Percentiles rank a stretch among this genome's conserved stretches.
Evolutionary conservation across 2,888 invertebrate genomes (phyloP).

Genomic region (Mesochorus sp.): DNA sequence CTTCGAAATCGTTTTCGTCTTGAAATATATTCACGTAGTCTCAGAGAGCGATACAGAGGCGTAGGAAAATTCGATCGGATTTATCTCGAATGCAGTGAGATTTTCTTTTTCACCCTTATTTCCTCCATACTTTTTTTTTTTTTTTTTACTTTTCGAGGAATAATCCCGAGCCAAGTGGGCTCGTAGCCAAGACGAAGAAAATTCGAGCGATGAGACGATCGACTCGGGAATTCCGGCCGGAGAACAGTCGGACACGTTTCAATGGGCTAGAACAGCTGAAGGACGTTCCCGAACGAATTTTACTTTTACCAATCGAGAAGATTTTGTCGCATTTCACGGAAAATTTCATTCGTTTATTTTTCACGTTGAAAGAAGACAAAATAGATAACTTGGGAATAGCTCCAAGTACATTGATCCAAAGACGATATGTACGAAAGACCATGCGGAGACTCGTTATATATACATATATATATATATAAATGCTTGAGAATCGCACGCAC

Average conservation of each 20-base stretch:
- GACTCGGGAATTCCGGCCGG: conserved; percentile 15
- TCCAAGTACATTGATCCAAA: too few relatives aligned
- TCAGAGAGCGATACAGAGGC: neutral
- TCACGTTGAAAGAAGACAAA: too few relatives aligned
- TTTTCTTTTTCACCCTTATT: neutral
- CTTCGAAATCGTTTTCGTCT: too few relatives aligned
- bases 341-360: too few relatives aligned
- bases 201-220: conserved; percentile 27
- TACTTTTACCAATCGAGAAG: too few relatives aligned
- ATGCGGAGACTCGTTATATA: conserved; percentile 9
- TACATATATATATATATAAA: too few relatives aligned
- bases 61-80: conserved; percentile 23
- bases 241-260: conserved; percentile 8
- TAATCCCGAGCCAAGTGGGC: conserved; percentile 54
- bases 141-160: neutral
- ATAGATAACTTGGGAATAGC: too few relatives aligned
- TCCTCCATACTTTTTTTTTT: neutral
- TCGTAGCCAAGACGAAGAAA: conserved; percentile 42
- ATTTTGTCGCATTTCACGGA: neutral
- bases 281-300: conserved; percentile 1
- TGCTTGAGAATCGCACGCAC: neutral
- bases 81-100: neutral
- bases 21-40: conserved; percentile 1
- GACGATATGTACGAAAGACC: neutral
- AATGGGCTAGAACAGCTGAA: neutral